phyloP scores from a whole-genome alignment of 1,140 invertebrate species.

The Vanessa atalanta region DNA sequence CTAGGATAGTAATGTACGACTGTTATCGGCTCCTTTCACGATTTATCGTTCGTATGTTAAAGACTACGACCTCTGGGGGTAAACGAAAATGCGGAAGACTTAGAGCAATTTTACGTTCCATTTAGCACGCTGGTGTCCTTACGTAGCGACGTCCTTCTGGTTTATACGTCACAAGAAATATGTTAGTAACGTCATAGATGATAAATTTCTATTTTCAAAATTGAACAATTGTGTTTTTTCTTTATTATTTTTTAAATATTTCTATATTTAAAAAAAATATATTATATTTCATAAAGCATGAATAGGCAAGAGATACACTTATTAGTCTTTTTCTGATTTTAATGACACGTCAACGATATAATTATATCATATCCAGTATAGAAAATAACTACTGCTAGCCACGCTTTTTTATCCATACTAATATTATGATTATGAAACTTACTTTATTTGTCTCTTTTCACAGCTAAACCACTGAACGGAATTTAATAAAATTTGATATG shows the following conservation, averaged over 20 bases:
- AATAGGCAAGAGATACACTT: no score
- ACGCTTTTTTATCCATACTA: no score
- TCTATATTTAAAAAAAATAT: no score
- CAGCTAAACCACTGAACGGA: no score
- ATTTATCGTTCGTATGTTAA: conserved; percentile 41
- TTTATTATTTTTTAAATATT: neutral
- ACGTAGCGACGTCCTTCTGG: conserved; percentile 4
- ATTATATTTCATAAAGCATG: no score
- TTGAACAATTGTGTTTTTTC: neutral
- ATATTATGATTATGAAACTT: no score
- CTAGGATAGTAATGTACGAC: conserved; percentile 34
- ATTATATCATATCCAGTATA: no score
- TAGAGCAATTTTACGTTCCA: conserved; percentile 35
- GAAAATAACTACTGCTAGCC: no score
- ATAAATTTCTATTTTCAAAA: neutral
- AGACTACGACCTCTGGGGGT: conserved; percentile 35
- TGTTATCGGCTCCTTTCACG: conserved; percentile 36
- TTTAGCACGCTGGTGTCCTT: conserved; percentile 25
- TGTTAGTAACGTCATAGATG: neutral
- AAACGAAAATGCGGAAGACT: conserved; percentile 37
- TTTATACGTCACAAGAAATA: conserved; percentile 6
- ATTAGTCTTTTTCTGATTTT: no score
- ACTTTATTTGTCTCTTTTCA: no score
- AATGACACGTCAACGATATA: no score
- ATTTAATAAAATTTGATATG: no score